Percentiles rank a stretch among this genome's conserved stretches.
Conservation (phyloP, 2,888 invertebrate genomes). For the Orthonychiurus folsomi region DNA sequence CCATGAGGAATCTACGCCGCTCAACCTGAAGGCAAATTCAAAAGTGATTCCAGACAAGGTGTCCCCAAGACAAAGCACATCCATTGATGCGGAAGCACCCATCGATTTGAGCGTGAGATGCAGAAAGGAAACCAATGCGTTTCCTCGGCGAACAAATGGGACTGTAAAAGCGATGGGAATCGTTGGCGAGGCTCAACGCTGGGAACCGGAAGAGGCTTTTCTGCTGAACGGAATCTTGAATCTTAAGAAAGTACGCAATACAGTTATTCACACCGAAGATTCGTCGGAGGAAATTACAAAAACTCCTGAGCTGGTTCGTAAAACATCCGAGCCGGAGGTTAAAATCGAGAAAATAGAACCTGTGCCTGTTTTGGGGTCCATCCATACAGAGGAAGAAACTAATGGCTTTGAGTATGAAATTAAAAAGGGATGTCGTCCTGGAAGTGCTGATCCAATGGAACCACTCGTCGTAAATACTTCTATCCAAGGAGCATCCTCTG, state of each 20-base stretch:
- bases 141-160: background rate
- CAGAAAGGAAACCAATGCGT: background rate
- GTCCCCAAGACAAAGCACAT: conserved; percentile 9
- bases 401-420: conserved; percentile 16
- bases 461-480: background rate
- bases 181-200: conserved; percentile 34
- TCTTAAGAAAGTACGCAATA: conserved; percentile 33
- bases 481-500: background rate
- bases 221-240: conserved; percentile 31
- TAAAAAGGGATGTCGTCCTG: conserved; percentile 16
- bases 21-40: conserved; percentile 4
- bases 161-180: conserved; percentile 18
- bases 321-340: conserved; percentile 13
- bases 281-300: background rate
- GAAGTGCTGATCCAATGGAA: background rate
- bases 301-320: conserved; percentile 4
- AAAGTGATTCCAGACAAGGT: too few species aligned
- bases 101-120: conserved; percentile 36
- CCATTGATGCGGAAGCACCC: conserved; percentile 24
- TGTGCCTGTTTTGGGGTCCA: background rate
- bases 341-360: conserved; percentile 20
- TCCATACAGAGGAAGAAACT: conserved; percentile 4
- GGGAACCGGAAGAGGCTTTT: conserved; percentile 36
- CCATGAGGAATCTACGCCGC: background rate
- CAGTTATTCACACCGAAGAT: background rate